Conservation (phyloP, 2,888 invertebrate species). For the Cryptocheilus praepositus region DNA sequence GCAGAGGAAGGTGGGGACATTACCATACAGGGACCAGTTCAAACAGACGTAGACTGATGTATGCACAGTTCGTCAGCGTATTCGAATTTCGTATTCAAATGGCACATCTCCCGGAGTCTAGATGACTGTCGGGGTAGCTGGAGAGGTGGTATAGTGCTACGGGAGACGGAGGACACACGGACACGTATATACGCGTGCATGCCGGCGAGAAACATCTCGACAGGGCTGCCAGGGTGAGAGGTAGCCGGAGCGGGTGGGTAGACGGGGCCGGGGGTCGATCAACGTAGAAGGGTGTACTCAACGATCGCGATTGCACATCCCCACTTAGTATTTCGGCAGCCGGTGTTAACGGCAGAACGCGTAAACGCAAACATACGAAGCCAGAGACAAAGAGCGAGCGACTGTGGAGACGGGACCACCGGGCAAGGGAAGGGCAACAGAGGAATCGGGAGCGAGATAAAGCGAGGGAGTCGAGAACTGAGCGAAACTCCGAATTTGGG, state of each 20-base stretch:
- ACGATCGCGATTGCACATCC: constrained; percentile 58
- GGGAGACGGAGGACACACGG: not conserved
- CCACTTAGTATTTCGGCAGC: constrained; percentile 57
- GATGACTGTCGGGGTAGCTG: constrained; percentile 53
- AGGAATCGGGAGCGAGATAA: not conserved
- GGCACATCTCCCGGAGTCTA: constrained; percentile 62
- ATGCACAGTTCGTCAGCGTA: constrained; percentile 72
- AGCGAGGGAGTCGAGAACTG: not conserved
- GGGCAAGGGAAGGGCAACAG: constrained; percentile 10
- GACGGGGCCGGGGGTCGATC: constrained; percentile 23
- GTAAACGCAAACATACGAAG: constrained; percentile 56
- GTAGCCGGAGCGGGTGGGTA: constrained; percentile 12
- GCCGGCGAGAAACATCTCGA: constrained; percentile 22
- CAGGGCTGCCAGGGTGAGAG: constrained; percentile 19
- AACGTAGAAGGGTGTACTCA: constrained; percentile 38
- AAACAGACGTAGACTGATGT: constrained; percentile 73
- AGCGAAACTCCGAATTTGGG: not conserved
- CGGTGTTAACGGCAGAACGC: constrained; percentile 57
- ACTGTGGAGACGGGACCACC: not conserved
- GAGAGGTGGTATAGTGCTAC: not conserved
- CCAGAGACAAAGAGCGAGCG: constrained; percentile 13
- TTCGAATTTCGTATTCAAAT: constrained; percentile 73
- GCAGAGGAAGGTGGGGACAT: constrained; percentile 49
- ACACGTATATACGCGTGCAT: not conserved
- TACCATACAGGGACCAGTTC: constrained; percentile 72